Conservation (phyloP, 2,888 invertebrate genomes). For the Noctua janthe region DNA sequence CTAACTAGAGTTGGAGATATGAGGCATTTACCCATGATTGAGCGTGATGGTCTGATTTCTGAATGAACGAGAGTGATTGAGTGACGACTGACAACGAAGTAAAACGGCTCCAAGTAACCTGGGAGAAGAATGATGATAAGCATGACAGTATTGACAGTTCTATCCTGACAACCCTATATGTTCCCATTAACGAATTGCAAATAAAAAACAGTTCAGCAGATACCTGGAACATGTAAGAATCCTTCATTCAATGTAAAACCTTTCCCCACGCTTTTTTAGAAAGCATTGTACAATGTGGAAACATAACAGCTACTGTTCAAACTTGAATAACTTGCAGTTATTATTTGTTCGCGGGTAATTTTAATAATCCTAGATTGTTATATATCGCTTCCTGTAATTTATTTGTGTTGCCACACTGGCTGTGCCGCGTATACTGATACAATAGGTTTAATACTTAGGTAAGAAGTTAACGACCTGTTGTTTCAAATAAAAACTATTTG, state of each 20-base stretch:
- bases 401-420: slow-evolving; percentile 10
- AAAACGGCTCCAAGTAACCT: not conserved
- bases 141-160: too few species aligned
- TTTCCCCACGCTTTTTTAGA: slow-evolving; percentile 74
- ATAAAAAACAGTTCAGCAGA: slow-evolving; percentile 57
- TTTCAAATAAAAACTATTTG: not conserved
- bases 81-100: not conserved
- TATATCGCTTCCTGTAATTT: slow-evolving; percentile 37
- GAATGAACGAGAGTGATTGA: too few species aligned
- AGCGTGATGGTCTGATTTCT: not conserved
- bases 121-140: too few species aligned
- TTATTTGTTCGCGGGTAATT: slow-evolving; percentile 55
- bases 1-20: not conserved
- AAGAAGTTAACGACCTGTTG: not conserved
- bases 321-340: slow-evolving; percentile 63
- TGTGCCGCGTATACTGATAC: not conserved
- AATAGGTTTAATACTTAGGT: not conserved
- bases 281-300: slow-evolving; percentile 71
- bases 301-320: slow-evolving; percentile 64
- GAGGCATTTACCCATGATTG: not conserved
- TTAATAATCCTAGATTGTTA: slow-evolving; percentile 31
- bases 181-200: slow-evolving; percentile 43
- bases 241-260: slow-evolving; percentile 69
- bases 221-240: slow-evolving; percentile 64
- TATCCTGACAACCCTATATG: slow-evolving; percentile 60